phyloP scores from a whole-genome alignment of 2,888 invertebrate species.

The Rhagonycha fulva region DNA sequence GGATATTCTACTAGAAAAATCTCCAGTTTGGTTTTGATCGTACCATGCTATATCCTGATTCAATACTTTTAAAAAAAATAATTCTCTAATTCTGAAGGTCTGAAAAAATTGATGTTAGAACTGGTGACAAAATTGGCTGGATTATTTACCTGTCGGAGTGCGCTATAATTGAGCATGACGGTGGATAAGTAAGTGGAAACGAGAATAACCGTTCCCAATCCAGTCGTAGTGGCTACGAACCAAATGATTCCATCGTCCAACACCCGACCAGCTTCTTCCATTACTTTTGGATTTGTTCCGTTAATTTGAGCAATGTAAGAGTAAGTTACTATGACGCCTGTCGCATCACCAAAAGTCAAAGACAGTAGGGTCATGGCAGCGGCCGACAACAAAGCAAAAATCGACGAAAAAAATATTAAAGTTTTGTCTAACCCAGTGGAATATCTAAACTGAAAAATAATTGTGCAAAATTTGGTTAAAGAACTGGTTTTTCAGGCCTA shows the following conservation, averaged over 20 bases:
- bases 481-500: constrained; percentile 26
- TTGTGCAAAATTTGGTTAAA: constrained; percentile 59
- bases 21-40: constrained; percentile 71
- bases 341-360: constrained; percentile 67
- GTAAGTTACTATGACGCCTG: constrained; percentile 62
- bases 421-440: constrained; percentile 62
- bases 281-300: background rate
- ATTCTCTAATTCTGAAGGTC: constrained; percentile 66
- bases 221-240: constrained; percentile 66
- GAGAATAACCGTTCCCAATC: constrained; percentile 65
- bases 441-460: constrained; percentile 66
- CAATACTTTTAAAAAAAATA: constrained; percentile 68
- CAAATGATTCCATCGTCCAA: constrained; percentile 17
- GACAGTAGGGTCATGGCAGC: constrained; percentile 69
- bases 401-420: constrained; percentile 62
- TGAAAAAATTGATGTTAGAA: constrained; percentile 45
- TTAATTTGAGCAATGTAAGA: constrained; percentile 18
- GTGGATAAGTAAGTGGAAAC: constrained; percentile 67
- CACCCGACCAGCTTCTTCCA: background rate
- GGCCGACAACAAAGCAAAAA: constrained; percentile 64
- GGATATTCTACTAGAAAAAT: constrained; percentile 74
- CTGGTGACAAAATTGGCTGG: constrained; percentile 64
- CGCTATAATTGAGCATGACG: constrained; percentile 70
- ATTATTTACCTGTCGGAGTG: constrained; percentile 71
- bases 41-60: constrained; percentile 79